Evolutionary conservation across 1,140 invertebrate species (phyloP), one percentile per base, ranked within the genome.

Genomic region (Bursaphelenchus mucronatus): DNA sequence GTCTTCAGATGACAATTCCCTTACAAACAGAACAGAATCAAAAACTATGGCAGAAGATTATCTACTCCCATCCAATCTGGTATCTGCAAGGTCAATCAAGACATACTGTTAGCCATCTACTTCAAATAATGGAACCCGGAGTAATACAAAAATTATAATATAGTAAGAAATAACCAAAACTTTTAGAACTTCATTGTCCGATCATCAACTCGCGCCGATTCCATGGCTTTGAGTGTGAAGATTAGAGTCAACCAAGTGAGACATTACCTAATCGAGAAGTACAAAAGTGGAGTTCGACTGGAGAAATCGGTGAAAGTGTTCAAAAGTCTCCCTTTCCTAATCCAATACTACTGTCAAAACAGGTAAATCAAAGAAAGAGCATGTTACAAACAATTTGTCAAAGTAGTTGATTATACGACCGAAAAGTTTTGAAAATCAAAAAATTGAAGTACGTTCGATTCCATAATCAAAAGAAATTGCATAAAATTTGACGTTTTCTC

Each of bases 231-330:
- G 54, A 93, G 91, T 39, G 91, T 95, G 21, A 87, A 91, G 52
- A 83, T 94, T 70, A 90, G 90, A 0, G 86, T 87, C 21, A 88
- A 89, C 73, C 90, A 92, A 82, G 91, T 94, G 68, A 92, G 95
- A 78, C 92, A 97, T 83, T 96, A 95, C 84, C 86, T 97, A 63
- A 92, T 97, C 53, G 91, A 94, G 81, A 41, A 55, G 17, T 44
- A 62, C 3, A 88, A 89, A 11, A 86, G 87, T 58, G 87, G 55
- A 80, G 86, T 94, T 64, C 89, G 90, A 52, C 85, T 97, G 65
- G 92, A 96, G 83, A 92, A 91, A 61, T 94, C 91, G 13, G 88
- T 90, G 73, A 91, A 94, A 83, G 88, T 89, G 69, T 96, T 95
- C 82, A 88, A 89, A 78, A 90, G 90, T 71, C 91, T 95, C 78